Conservation (phyloP, 2,888 invertebrate species). For the Scaptomyza reducta region DNA sequence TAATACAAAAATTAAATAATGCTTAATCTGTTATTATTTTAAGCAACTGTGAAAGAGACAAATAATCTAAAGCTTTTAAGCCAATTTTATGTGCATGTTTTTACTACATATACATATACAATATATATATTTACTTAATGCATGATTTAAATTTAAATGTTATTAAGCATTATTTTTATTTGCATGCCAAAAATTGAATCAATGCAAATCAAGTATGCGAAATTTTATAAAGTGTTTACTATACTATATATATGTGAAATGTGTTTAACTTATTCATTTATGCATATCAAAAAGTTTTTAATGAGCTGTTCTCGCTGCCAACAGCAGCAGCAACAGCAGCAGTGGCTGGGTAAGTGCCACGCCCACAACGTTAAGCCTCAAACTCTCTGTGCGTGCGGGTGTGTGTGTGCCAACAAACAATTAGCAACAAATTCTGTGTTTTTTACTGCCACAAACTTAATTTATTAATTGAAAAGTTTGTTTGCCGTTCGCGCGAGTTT, state of each 20-base stretch:
- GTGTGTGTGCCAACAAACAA: conserved; percentile 54
- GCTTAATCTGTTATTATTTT: not conserved
- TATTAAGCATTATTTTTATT: conserved; percentile 10
- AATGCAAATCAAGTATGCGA: conserved; percentile 13
- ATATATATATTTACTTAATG: too few relatives aligned
- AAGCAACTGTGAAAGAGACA: too few relatives aligned
- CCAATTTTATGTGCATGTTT: too few relatives aligned
- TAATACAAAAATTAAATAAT: not conserved
- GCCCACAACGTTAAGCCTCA: conserved; percentile 24
- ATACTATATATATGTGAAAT: not conserved
- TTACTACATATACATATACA: too few relatives aligned
- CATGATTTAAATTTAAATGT: conserved; percentile 12
- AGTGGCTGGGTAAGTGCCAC: conserved; percentile 64
- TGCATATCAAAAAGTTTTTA: conserved; percentile 53
- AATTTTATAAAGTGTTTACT: conserved; percentile 6
- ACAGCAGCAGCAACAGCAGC: conserved; percentile 16
- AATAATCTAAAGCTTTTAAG: too few relatives aligned
- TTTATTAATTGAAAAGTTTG: conserved; percentile 75
- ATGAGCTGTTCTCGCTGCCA: conserved; percentile 48
- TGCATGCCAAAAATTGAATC: conserved; percentile 49
- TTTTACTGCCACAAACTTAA: conserved; percentile 48
- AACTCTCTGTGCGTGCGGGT: conserved; percentile 7
- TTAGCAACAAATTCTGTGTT: conserved; percentile 43
- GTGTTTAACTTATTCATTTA: conserved; percentile 52
- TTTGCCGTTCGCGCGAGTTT: conserved; percentile 45